phyloP scores from a whole-genome alignment of 2,113 vertebrate genomes.

The Platysteira castanea region DNA sequence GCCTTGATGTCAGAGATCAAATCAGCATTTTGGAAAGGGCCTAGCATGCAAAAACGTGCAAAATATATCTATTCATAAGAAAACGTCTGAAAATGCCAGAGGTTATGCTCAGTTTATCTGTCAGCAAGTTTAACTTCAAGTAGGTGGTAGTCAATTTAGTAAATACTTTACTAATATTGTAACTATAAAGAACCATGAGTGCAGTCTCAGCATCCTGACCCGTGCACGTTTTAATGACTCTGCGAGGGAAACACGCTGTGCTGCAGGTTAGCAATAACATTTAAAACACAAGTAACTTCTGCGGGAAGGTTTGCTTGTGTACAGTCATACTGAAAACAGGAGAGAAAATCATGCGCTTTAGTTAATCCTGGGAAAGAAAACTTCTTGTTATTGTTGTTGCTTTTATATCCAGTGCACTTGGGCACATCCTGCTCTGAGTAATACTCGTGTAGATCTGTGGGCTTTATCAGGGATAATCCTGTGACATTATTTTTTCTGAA shows the following conservation, averaged over 20 bases:
- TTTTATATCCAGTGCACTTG: neutral
- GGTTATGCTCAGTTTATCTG: conserved; percentile 59
- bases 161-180: conserved; percentile 62
- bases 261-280: conserved; percentile 29
- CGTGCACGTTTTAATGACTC: neutral
- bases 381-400: neutral
- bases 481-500: neutral
- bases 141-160: conserved; percentile 59
- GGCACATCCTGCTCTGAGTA: neutral
- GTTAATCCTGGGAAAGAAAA: conserved; percentile 33
- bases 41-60: conserved; percentile 50
- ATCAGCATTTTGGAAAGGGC: conserved; percentile 55
- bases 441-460: neutral
- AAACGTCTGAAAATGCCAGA: conserved; percentile 62
- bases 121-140: conserved; percentile 64
- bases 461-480: neutral
- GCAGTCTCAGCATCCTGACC: conserved; percentile 41
- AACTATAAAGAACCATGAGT: neutral
- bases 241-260: neutral
- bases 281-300: conserved; percentile 36
- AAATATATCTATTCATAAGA: conserved; percentile 42
- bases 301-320: conserved; percentile 1
- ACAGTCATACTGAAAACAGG: conserved; percentile 34
- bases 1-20: conserved; percentile 26
- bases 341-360: neutral